Evolutionary conservation across 2,797 vertebrate species (phyloP).

Genomic region (Tiaroga cobitis): DNA sequence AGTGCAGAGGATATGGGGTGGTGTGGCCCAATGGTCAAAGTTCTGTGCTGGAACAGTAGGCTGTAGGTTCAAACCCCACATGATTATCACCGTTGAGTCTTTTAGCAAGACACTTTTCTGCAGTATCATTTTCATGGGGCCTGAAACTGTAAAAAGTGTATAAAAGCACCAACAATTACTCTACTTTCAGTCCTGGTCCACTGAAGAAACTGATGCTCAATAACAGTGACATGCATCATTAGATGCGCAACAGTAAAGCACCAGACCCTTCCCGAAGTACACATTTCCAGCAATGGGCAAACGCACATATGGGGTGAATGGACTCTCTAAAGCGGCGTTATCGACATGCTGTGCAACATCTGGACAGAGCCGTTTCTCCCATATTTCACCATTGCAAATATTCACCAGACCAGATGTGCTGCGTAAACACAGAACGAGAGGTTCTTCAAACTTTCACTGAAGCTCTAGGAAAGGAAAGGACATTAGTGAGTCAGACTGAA

Average conservation of each 20-base stretch:
- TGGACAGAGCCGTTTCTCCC: conserved; percentile 67
- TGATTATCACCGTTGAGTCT: neutral
- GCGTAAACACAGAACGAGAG: conserved; percentile 70
- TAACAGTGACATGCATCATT: conserved; percentile 24
- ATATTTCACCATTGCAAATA: conserved; percentile 66
- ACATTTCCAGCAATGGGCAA: conserved; percentile 24
- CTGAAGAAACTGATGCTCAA: conserved; percentile 24
- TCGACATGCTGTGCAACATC: conserved; percentile 67
- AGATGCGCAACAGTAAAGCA: conserved; percentile 20
- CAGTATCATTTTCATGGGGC: neutral
- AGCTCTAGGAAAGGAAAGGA: conserved; percentile 54
- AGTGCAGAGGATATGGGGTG: neutral
- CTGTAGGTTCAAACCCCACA: conserved; percentile 9
- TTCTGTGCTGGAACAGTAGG: neutral
- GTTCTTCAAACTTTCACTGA: conserved; percentile 66
- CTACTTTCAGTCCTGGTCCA: conserved; percentile 3
- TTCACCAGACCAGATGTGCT: conserved; percentile 72
- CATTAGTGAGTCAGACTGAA: conserved; percentile 50
- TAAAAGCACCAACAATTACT: neutral
- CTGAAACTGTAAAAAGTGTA: neutral
- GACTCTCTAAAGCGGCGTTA: conserved; percentile 9
- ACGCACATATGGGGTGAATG: conserved; percentile 28
- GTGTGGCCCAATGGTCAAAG: neutral
- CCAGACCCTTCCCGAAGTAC: conserved; percentile 2
- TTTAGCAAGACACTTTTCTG: neutral